phyloP scores from a whole-genome alignment of 64 coral and sea anemone genomes.

The Dendrophyllia cribrosa region DNA sequence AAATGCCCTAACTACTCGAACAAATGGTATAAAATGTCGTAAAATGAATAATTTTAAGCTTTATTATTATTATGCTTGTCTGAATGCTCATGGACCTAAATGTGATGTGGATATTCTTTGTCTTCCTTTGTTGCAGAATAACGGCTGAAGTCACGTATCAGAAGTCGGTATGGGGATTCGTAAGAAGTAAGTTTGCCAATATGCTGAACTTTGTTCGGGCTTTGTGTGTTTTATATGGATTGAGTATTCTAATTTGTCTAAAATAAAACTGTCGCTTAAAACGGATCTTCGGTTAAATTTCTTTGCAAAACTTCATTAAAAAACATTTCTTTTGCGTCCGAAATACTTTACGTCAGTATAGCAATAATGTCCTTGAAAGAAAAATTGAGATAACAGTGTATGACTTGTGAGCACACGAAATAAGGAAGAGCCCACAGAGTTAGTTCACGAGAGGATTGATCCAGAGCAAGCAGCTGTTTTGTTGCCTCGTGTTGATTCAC shows the following conservation, averaged over 20 bases:
- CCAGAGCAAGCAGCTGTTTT: no score
- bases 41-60: neutral
- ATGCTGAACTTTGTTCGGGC: neutral
- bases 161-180: constrained; percentile 95
- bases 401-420: no score
- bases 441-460: no score
- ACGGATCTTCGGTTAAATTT: no score
- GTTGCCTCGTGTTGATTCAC: no score
- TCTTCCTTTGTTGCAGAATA: constrained; percentile 52
- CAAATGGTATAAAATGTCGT: neutral
- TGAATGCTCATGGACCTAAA: neutral
- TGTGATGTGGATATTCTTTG: neutral
- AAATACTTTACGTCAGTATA: no score
- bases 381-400: no score
- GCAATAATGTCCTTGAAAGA: no score
- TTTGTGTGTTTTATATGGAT: neutral
- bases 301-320: no score
- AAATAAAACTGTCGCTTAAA: no score
- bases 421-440: no score
- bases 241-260: neutral
- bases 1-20: neutral
- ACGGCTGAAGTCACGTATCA: constrained; percentile 78
- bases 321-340: no score
- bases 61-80: neutral
- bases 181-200: constrained; percentile 76